A percentile compares a stretch with the other conserved stretches of the same genome.
These are phyloP conservation scores for Cynoglossus semilaevis DNA, from an alignment of 2,113 vertebrate genomes.

Conservation along the genomic window DNA sequence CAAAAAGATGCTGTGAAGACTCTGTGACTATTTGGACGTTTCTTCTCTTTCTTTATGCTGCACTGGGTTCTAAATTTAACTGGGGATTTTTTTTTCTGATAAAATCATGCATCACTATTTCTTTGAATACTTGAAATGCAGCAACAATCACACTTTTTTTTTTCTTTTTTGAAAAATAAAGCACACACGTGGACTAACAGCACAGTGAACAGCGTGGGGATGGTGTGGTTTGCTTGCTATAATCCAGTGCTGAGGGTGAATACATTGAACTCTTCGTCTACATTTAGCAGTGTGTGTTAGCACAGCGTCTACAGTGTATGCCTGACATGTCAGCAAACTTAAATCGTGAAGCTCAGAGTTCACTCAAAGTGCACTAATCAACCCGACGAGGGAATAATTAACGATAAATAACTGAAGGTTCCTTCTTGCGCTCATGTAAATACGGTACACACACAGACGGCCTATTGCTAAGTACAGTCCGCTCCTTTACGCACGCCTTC, in stretches of 20 bases:
- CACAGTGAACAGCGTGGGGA: constrained; percentile 30
- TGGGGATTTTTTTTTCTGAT: constrained; percentile 9
- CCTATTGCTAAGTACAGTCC: constrained; percentile 29
- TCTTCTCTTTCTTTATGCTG: constrained; percentile 19
- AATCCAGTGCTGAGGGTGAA: constrained; percentile 22
- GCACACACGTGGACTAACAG: constrained; percentile 16
- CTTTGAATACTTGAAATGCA: constrained; percentile 41
- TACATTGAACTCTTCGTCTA: constrained; percentile 32
- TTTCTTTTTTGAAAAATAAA: constrained; percentile 4
- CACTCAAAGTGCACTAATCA: constrained; percentile 42
- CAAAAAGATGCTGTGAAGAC: constrained; percentile 11
- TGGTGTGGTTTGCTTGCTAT: constrained; percentile 28
- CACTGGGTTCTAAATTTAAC: constrained; percentile 23
- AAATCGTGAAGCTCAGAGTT: constrained; percentile 42
- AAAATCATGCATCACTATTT: constrained; percentile 57
- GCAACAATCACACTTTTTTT: constrained; percentile 16
- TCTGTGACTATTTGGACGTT: constrained; percentile 24
- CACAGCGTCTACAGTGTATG: constrained; percentile 42
- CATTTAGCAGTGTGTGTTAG: constrained; percentile 27
- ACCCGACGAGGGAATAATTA: constrained; percentile 32
- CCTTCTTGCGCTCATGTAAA: constrained; percentile 19
- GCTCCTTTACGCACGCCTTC: constrained; percentile 6
- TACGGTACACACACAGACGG: constrained; percentile 32
- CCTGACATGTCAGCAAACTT: constrained; percentile 37
- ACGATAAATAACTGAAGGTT: constrained; percentile 30